Conservation (phyloP, 2,888 invertebrate species). For the Elysia crispata region DNA sequence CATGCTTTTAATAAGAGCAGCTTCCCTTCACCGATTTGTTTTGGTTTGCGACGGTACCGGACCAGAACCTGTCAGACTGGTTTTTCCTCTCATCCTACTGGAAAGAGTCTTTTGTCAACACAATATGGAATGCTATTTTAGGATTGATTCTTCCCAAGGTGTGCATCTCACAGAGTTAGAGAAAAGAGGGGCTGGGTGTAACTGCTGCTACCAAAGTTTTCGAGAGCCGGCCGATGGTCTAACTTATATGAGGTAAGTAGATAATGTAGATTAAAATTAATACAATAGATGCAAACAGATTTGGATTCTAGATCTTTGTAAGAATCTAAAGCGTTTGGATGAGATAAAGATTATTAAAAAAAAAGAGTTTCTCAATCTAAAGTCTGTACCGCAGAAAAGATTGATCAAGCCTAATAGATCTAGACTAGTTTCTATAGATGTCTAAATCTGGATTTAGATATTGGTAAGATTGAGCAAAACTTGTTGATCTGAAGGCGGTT, state of each 20-base stretch:
- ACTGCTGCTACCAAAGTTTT: conserved; percentile 5
- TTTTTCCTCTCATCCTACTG: conserved; percentile 31
- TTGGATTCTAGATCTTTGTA: too few relatives aligned
- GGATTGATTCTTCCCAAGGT: conserved; percentile 17
- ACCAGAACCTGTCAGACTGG: conserved; percentile 49
- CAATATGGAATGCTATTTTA: conserved; percentile 53
- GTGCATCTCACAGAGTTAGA: conserved; percentile 26
- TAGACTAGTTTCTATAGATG: too few relatives aligned
- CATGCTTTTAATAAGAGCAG: conserved; percentile 16
- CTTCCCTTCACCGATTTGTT: conserved; percentile 35
- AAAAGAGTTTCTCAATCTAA: too few relatives aligned
- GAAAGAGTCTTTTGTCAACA: not conserved
- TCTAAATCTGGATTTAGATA: too few relatives aligned
- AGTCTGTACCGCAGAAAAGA: too few relatives aligned
- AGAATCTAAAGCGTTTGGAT: too few relatives aligned
- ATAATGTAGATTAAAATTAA: too few relatives aligned
- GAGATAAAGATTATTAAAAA: too few relatives aligned
- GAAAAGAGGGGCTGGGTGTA: conserved; percentile 35
- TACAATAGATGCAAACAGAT: too few relatives aligned
- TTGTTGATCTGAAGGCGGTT: too few relatives aligned
- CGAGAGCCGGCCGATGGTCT: not conserved
- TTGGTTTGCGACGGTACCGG: not conserved
- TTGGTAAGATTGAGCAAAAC: too few relatives aligned
- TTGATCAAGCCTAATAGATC: too few relatives aligned
- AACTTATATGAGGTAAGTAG: not conserved